These are phyloP conservation scores for Hydrotaea cyrtoneurina DNA, from an alignment of 2,888 invertebrate species.

Conservation along the genomic window DNA sequence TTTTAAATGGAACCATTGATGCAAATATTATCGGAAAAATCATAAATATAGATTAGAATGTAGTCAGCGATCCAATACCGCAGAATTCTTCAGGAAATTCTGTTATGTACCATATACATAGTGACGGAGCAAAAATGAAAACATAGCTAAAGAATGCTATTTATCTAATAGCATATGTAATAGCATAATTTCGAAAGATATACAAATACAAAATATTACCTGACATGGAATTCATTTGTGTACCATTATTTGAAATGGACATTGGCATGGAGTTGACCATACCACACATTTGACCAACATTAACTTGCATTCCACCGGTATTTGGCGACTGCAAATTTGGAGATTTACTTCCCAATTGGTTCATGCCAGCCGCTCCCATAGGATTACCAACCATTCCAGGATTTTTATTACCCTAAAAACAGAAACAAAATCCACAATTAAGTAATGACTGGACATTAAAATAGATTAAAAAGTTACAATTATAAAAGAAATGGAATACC, in stretches of 20 bases:
- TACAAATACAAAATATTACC: constrained; percentile 79
- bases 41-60: no score
- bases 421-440: no score
- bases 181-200: no score
- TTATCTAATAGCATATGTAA: no score
- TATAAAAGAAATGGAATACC: constrained; percentile 63
- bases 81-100: no score
- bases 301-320: constrained; percentile 87
- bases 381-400: constrained; percentile 82
- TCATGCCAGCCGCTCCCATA: constrained; percentile 83
- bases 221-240: constrained; percentile 88
- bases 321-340: constrained; percentile 93
- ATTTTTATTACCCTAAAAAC: constrained; percentile 76
- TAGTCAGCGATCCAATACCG: no score
- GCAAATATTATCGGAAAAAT: no score
- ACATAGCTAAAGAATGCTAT: no score
- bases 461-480: constrained; percentile 22
- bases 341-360: constrained; percentile 90
- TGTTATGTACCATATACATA: no score
- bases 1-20: no score
- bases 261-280: constrained; percentile 86
- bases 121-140: no score
- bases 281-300: constrained; percentile 85
- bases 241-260: constrained; percentile 89
- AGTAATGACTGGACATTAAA: no score